Base-by-base conservation (phyloP, 2,797 vertebrate species). In the Sebastes hubbsi region DNA sequence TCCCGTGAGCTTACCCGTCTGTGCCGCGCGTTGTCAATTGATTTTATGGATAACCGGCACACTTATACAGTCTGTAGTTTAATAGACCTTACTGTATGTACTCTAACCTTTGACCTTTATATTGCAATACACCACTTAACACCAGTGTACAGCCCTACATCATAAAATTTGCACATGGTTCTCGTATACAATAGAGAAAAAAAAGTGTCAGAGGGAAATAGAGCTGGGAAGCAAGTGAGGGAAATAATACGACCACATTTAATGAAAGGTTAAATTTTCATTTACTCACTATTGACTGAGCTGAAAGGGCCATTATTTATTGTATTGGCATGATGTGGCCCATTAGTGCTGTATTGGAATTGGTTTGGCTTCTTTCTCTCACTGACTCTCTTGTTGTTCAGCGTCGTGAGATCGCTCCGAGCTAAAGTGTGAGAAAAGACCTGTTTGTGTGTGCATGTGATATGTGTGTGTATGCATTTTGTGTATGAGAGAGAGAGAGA, bases 301-400 rank as follows among this genome's bases (percentile, higher is more conserved):
- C 92, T 95, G 95, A 95, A 95, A 95, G 95, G 95, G 93, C 93
- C 95, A 96, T 96, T 96, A 95, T 96, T 96, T 96, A 96, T 95
- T 96, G 94, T 96, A 96, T 96, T 96, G 95, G 95, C 96, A 96
- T 93, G 96, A 96, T 96, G 95, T 96, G 96, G 95, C 93, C 95
- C 96, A 96, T 96, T 96, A 96, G 96, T 95, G 95, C 91, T 95
- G 94, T 95, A 96, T 95, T 96, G 95, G 96, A 96, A 96, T 95
- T 96, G 95, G 91, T 94, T 93, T 94, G 93, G 91, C 88, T 94
- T 93, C 92, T 89, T 86, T 91, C 89, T 85, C 90, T 66, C 79
- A 75, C 77, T 73, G 42, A 46, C 88, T 77, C 87, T 82, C 88
- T 93, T 88, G 88, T 86, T 93, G 90, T 88, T 92, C 88, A 90